phyloP scores from a whole-genome alignment of 2,797 vertebrate species.

The Nyctibius grandis region DNA sequence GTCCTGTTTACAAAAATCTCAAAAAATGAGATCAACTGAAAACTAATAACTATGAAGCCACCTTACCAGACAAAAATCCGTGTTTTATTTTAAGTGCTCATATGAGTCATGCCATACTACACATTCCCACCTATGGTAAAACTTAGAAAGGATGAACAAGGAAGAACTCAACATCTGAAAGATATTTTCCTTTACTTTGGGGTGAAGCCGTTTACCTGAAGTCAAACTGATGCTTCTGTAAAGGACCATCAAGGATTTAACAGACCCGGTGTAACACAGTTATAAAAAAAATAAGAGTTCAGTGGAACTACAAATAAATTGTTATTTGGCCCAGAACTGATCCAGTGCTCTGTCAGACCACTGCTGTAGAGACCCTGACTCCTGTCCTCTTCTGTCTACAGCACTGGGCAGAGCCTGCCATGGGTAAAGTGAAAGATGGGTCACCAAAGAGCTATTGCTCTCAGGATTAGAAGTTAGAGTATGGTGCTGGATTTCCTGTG shows the following conservation, averaged over 20 bases:
- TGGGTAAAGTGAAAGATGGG: neutral
- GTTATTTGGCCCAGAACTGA: neutral
- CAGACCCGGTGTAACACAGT: neutral
- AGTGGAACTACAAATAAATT: neutral
- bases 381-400: neutral
- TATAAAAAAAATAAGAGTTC: neutral
- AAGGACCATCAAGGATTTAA: neutral
- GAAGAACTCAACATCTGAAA: neutral
- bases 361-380: neutral
- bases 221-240: neutral
- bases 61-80: neutral
- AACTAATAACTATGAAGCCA: neutral
- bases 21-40: neutral
- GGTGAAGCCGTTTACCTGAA: neutral
- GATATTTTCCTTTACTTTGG: neutral
- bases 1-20: neutral
- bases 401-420: neutral
- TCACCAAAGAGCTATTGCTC: neutral
- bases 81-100: neutral
- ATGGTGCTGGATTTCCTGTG: neutral
- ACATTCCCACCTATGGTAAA: neutral
- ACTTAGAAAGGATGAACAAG: neutral
- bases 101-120: neutral
- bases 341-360: neutral
- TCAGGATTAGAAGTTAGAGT: neutral